Percentiles rank a stretch among this genome's conserved stretches.
Conservation (phyloP, 1,140 invertebrate genomes). For the Lepidostoma basale region DNA sequence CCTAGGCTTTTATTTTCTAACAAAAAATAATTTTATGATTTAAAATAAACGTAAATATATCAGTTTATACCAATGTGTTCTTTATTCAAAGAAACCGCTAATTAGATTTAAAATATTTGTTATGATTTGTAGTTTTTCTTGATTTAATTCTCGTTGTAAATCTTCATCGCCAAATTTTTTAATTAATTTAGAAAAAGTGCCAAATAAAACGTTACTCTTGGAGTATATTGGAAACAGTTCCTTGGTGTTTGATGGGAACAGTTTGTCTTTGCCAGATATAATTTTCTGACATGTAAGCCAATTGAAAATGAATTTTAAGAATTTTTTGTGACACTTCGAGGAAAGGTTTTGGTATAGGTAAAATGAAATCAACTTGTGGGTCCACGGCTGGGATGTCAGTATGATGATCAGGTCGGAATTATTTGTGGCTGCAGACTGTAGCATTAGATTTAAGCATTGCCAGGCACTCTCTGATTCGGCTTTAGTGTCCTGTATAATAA, state of each 20-base stretch:
- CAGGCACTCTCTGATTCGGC: constrained; percentile 28
- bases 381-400: constrained; percentile 39
- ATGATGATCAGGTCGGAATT: constrained; percentile 11
- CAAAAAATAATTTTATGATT: too few relatives aligned
- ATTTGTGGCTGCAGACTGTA: constrained; percentile 23
- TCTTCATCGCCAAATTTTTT: constrained; percentile 27
- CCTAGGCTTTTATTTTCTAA: too few relatives aligned
- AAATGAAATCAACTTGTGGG: constrained; percentile 36
- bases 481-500: constrained; percentile 36
- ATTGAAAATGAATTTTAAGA: constrained; percentile 38
- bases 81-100: constrained; percentile 16
- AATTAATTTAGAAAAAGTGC: constrained; percentile 11
- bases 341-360: constrained; percentile 36
- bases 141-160: neutral
- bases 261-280: constrained; percentile 9
- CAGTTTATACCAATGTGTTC: too few relatives aligned
- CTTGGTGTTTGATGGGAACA: constrained; percentile 2
- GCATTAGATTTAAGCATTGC: constrained; percentile 40
- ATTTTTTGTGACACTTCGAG: constrained; percentile 15
- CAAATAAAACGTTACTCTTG: constrained; percentile 17
- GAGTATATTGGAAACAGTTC: neutral
- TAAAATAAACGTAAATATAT: too few relatives aligned
- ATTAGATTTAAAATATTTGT: constrained; percentile 30
- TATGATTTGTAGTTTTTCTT: constrained; percentile 10
- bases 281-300: constrained; percentile 41